Base-by-base conservation (phyloP, 2,113 vertebrate species). In the Tragulus kanchil region DNA sequence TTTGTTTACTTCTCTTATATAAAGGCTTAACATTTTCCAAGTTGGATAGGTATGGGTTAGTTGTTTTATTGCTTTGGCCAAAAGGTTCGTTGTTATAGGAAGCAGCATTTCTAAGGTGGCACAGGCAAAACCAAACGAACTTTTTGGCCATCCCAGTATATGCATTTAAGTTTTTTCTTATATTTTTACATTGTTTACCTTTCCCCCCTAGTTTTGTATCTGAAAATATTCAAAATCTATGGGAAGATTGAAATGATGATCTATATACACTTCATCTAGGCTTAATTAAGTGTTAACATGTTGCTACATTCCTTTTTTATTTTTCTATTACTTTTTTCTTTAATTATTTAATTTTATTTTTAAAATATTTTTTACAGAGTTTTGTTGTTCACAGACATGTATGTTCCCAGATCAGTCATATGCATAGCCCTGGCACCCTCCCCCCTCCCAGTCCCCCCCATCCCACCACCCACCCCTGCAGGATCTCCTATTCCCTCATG, bases 51-150 rank as follows among this genome's bases (percentile, higher is more conserved):
- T 93, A 62, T 42, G 31, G 45, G 15, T 81, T 89, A 89, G 59
- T 79, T 84, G 26, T 96, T 95, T 95, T 79, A 15, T 83, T 84
- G 67, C n/a, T 36, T 36, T 69, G n/a, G 67, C 67, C n/a, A 36
- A 42, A 36, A 69, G 19, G 65, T 69, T 36, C 36, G n/a, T 69
- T 69, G 65, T 69, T 69, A 36, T 0, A 69, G n/a, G 67, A 69
- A 42, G 36, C n/a, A 69, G 36, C n/a, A n/a, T 69, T 8, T 69
- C 16, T 69, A 69, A 0, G 4, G 21, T 69, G 67, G 19, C 36
- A 19, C n/a, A 69, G 67, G 17, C n/a, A 10, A 69, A 69, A 15
- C 36, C 16, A 0, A 69, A 69, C 1, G 4, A 69, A 36, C 17
- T 36, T 69, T 69, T 69, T 42, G 67, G 67, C 67, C n/a, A 69